A percentile compares a stretch with the other conserved stretches of the same genome.
These are phyloP conservation scores for Pseudococcus viburni DNA, from an alignment of 2,888 invertebrate genomes.

Conservation along the genomic window DNA sequence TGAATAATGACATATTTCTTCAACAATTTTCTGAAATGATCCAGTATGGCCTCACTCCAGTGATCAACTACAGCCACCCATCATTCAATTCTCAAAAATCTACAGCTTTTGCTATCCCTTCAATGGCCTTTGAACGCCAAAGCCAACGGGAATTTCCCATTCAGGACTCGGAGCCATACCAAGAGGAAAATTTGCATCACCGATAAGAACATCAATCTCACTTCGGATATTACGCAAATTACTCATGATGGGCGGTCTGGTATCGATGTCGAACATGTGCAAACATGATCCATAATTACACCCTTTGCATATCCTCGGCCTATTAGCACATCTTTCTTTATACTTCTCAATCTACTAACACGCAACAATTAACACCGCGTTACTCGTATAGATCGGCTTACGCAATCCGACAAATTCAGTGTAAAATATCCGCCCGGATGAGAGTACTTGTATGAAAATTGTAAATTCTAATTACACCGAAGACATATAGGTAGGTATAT, in stretches of 20 bases:
- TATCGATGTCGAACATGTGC: not conserved
- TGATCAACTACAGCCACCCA: too few species aligned
- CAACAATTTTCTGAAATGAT: too few species aligned
- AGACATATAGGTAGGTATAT: not conserved
- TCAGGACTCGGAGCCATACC: too few species aligned
- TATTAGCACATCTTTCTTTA: not conserved
- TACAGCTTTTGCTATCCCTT: too few species aligned
- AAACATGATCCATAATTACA: not conserved
- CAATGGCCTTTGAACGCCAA: too few species aligned
- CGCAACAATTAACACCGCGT: not conserved
- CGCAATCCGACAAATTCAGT: not conserved
- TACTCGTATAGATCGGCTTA: not conserved
- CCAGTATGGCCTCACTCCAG: too few species aligned
- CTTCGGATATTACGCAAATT: too few species aligned
- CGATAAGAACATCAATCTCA: too few species aligned
- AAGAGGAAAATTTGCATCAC: too few species aligned
- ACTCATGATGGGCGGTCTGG: not conserved
- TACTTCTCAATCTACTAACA: not conserved
- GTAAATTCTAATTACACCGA: not conserved
- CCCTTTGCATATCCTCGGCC: not conserved
- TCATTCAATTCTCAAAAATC: too few species aligned
- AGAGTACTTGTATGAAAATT: not conserved
- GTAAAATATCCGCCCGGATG: constrained; percentile 14
- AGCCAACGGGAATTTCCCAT: too few species aligned
- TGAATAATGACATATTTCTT: too few species aligned